Percentiles rank a stretch among this genome's conserved stretches.
Evolutionary conservation across 1,140 invertebrate genomes (phyloP).

Genomic region (Vanessa tameamea): DNA sequence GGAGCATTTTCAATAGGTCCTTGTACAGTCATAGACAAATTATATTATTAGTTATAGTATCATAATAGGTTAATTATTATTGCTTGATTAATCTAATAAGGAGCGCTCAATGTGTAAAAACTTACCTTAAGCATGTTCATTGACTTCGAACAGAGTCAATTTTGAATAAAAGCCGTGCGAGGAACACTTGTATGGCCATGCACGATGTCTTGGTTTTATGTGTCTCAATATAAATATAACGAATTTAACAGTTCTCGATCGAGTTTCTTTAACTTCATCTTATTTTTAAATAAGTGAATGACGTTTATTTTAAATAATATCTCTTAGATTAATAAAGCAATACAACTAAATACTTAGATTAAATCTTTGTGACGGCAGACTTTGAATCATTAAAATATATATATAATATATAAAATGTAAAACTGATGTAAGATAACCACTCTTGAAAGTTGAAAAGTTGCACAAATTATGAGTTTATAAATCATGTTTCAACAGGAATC

Average conservation of each 20-base stretch:
- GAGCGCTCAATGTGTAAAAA: conserved; percentile 13
- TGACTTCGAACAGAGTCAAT: conserved; percentile 2
- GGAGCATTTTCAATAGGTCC: conserved; percentile 29
- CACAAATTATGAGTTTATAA: conserved; percentile 20
- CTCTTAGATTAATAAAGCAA: conserved; percentile 36
- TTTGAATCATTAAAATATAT: neutral
- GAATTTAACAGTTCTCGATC: neutral
- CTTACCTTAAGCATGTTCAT: neutral
- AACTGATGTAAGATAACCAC: neutral
- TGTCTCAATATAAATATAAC: neutral
- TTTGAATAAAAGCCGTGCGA: conserved; percentile 1
- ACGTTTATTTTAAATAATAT: neutral
- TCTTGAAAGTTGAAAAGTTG: conserved; percentile 14
- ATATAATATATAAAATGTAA: neutral
- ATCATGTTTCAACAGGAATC: conserved; percentile 15
- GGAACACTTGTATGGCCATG: neutral
- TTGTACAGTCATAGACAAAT: conserved; percentile 47
- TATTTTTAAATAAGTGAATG: conserved; percentile 8
- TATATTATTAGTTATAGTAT: conserved; percentile 44
- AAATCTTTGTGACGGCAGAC: conserved; percentile 26
- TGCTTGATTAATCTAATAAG: conserved; percentile 32
- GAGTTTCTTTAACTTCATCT: neutral
- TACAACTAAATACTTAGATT: conserved; percentile 17
- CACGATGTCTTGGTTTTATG: conserved; percentile 4
- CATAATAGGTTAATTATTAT: conserved; percentile 34